These are phyloP conservation scores for Zeuzera pyrina DNA, from an alignment of 2,888 invertebrate genomes.

Conservation along the genomic window DNA sequence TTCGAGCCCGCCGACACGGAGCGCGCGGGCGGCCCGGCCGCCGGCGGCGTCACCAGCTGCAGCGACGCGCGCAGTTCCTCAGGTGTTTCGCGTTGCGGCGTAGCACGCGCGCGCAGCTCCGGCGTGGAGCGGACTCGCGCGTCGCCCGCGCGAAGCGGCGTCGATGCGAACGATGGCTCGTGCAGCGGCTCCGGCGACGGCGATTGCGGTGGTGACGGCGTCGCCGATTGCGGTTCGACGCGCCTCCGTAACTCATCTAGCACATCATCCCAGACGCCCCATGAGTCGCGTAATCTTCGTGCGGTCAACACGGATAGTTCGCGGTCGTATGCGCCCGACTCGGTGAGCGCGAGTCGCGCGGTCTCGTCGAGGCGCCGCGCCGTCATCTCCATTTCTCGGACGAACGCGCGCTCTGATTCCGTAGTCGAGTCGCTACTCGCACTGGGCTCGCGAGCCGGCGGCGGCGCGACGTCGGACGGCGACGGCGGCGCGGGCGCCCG, in stretches of 20 bases:
- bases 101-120: constrained; percentile 66
- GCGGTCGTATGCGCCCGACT: constrained; percentile 69
- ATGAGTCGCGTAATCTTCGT: constrained; percentile 53
- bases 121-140: constrained; percentile 73
- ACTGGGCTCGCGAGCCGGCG: constrained; percentile 54
- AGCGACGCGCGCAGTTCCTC: constrained; percentile 69
- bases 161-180: constrained; percentile 70
- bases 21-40: constrained; percentile 43
- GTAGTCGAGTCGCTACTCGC: constrained; percentile 63
- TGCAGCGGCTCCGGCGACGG: constrained; percentile 54
- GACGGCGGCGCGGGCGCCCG: constrained; percentile 16
- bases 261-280: constrained; percentile 69
- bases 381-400: constrained; percentile 61
- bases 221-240: constrained; percentile 48
- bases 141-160: constrained; percentile 69
- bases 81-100: constrained; percentile 54
- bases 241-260: constrained; percentile 59
- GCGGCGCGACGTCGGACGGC: constrained; percentile 28
- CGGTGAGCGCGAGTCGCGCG: constrained; percentile 56
- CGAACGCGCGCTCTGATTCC: constrained; percentile 60
- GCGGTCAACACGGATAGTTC: constrained; percentile 73
- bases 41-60: constrained; percentile 68
- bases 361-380: constrained; percentile 56
- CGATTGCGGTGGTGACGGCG: constrained; percentile 53
- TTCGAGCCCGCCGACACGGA: constrained; percentile 64